Evolutionary conservation across 2,888 invertebrate genomes (phyloP).

Genomic region (Mythimna albipuncta): DNA sequence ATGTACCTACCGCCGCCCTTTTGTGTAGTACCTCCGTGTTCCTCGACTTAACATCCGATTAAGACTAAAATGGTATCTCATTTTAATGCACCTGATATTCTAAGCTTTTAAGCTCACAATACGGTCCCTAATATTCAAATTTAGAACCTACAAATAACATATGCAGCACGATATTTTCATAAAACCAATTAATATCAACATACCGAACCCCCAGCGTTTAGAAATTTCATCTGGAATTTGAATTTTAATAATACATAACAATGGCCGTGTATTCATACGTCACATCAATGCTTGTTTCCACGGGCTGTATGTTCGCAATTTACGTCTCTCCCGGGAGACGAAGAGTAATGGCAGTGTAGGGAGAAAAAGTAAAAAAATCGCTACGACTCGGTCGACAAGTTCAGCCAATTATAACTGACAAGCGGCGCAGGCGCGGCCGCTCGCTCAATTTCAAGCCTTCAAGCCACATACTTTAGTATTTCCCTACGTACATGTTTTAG

Average conservation of each 20-base stretch:
- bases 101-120: slow-evolving; percentile 15
- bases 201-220: slow-evolving; percentile 64
- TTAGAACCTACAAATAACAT: slow-evolving; percentile 45
- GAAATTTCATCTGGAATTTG: slow-evolving; percentile 80
- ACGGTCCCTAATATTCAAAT: slow-evolving; percentile 45
- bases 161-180: slow-evolving; percentile 58
- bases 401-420: slow-evolving; percentile 91
- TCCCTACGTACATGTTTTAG: slow-evolving; percentile 57
- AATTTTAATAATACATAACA: slow-evolving; percentile 86
- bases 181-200: slow-evolving; percentile 58
- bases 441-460: slow-evolving; percentile 84
- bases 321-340: slow-evolving; percentile 89
- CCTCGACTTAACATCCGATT: slow-evolving; percentile 57
- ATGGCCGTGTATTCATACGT: slow-evolving; percentile 86
- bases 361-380: slow-evolving; percentile 83
- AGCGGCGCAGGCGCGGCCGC: slow-evolving; percentile 85
- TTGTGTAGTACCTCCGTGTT: slow-evolving; percentile 48
- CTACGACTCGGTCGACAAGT: slow-evolving; percentile 87
- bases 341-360: slow-evolving; percentile 88
- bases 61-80: slow-evolving; percentile 60
- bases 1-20: slow-evolving; percentile 65
- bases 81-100: slow-evolving; percentile 53
- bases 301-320: slow-evolving; percentile 85
- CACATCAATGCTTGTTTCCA: slow-evolving; percentile 87
- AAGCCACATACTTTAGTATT: slow-evolving; percentile 70